Base-by-base conservation (phyloP, 2,113 vertebrate genomes). In the Choloepus hoffmanni region DNA sequence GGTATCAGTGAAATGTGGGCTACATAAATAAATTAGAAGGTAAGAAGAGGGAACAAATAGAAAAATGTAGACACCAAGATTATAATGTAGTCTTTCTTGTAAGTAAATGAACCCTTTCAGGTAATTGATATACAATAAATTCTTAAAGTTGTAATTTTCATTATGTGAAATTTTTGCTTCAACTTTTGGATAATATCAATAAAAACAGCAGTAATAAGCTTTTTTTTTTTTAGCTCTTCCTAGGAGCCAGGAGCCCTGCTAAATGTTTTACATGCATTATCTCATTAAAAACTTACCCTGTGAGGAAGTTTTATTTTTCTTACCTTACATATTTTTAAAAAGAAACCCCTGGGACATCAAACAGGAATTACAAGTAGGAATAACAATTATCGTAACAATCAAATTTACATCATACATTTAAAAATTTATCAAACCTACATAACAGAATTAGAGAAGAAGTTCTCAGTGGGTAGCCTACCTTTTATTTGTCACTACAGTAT, bases 321-420 rank as follows among this genome's bases (percentile, higher is more conserved):
- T 21, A 2, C 74, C 26, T 24, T 70, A 19, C 70, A 40, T 53
- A 5, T 83, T 55, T 24, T 48, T n/a, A 62, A 82, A 63, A 91
- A 30, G 26, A 90, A 81, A 85, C 77, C 3, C 10, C 23, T 76
- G 67, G 72, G 40, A 48, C 24, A 82, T 36, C 11, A 18, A 11
- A 12, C 13, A 78, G 24, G 18, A 63, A 74, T 79, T 60, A 70
- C 30, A 93, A 50, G 21, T 23, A 84, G n/a, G n/a, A 83, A 81
- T 74, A 68, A 50, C 5, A 96, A 63, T 67, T 67, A 55, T 13
- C 36, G 10, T 40, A 68, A 3, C 14, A 62, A 63, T 78, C 1
- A 30, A 68, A n/a, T 68, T 92, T 97, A 13, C 50, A 18, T 91
- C n/a, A 90, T 4, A 24, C 7, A 87, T 79, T 85, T 85, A 83